phyloP scores from a whole-genome alignment of 92 coral and sea anemone species.

The Epizoanthus scotinus region DNA sequence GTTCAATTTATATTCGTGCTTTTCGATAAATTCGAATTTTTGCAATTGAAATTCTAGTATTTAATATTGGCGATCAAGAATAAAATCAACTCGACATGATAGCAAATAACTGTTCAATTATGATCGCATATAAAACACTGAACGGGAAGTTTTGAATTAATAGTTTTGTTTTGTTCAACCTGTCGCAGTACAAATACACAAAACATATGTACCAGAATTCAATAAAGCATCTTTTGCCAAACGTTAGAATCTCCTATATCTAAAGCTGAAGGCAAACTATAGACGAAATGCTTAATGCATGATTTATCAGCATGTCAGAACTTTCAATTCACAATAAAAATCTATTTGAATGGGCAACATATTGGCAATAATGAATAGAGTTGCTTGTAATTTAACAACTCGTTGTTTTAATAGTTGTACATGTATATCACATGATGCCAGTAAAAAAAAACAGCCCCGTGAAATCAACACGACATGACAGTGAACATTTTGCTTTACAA shows the following conservation, averaged over 20 bases:
- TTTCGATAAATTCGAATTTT: too few relatives aligned
- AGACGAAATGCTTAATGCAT: background rate
- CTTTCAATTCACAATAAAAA: background rate
- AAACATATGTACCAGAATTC: background rate
- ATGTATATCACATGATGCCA: background rate
- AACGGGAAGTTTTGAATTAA: constrained; percentile 7
- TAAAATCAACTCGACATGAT: too few relatives aligned
- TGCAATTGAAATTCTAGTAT: too few relatives aligned
- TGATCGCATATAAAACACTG: background rate
- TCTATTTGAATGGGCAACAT: background rate
- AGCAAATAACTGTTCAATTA: too few relatives aligned
- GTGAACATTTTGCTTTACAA: background rate
- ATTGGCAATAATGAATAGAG: background rate
- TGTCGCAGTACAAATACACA: background rate
- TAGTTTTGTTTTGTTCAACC: constrained; percentile 22
- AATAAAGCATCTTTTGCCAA: background rate
- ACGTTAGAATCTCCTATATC: background rate
- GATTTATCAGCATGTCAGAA: background rate
- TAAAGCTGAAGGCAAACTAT: background rate
- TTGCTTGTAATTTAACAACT: too few relatives aligned
- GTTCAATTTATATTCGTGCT: too few relatives aligned
- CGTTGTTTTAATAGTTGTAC: too few relatives aligned
- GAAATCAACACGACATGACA: constrained; percentile 11
- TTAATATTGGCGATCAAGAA: too few relatives aligned
- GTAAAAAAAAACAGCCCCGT: too few relatives aligned